phyloP scores from a whole-genome alignment of 2,888 invertebrate genomes.

The Macrophya alboannulata region DNA sequence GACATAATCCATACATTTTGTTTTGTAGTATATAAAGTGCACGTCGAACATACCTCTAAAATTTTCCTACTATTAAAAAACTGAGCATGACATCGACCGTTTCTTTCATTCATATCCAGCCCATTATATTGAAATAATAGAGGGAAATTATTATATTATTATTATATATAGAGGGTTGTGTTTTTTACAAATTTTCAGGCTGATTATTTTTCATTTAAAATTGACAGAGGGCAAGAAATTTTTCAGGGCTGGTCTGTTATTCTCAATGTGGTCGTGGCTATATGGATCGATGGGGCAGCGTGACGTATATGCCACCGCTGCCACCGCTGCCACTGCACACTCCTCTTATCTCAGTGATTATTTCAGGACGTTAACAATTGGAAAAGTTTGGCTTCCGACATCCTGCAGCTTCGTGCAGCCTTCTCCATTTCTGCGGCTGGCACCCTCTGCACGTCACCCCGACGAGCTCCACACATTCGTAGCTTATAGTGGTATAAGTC shows the following conservation, averaged over 20 bases:
- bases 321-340: conserved; percentile 21
- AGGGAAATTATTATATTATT: no score
- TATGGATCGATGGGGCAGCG: conserved; percentile 17
- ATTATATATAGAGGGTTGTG: no score
- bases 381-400: conserved; percentile 68
- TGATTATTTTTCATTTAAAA: no score
- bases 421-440: conserved; percentile 33
- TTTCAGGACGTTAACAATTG: conserved; percentile 68
- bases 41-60: neutral
- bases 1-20: neutral
- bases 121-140: no score
- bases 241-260: neutral
- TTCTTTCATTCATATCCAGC: neutral
- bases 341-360: conserved; percentile 45
- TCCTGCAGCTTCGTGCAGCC: neutral
- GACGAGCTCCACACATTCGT: conserved; percentile 39
- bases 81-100: neutral
- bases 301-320: conserved; percentile 38
- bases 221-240: neutral
- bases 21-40: neutral
- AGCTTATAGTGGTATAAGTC: conserved; percentile 45
- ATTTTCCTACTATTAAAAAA: neutral
- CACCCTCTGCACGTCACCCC: conserved; percentile 51
- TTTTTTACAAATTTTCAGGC: no score
- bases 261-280: neutral